Evolutionary conservation across 2,113 vertebrate genomes (phyloP).

Genomic region (human (Homo sapiens)): GRCh38 chr3:103120001-103120500

Average conservation of each 20-base stretch:
- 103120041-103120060: background rate
- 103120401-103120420: background rate
- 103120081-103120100: background rate
- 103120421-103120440: background rate
- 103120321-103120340: background rate
- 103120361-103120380: background rate
- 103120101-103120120: background rate
- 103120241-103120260: rapidly evolving
- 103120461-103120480: background rate
- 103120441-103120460: background rate
- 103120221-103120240: background rate
- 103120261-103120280: background rate
- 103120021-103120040: no score
- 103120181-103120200: background rate
- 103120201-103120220: background rate
- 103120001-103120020: no score
- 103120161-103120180: background rate
- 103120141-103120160: background rate
- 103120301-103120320: background rate
- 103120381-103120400: background rate
- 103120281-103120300: background rate
- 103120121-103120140: background rate
- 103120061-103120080: background rate
- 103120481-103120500: rapidly evolving
- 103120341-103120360: background rate